Evolutionary conservation across 2,888 invertebrate genomes (phyloP), one percentile per base, ranked within the genome.

Genomic region (Chloroclystis v-ata): DNA sequence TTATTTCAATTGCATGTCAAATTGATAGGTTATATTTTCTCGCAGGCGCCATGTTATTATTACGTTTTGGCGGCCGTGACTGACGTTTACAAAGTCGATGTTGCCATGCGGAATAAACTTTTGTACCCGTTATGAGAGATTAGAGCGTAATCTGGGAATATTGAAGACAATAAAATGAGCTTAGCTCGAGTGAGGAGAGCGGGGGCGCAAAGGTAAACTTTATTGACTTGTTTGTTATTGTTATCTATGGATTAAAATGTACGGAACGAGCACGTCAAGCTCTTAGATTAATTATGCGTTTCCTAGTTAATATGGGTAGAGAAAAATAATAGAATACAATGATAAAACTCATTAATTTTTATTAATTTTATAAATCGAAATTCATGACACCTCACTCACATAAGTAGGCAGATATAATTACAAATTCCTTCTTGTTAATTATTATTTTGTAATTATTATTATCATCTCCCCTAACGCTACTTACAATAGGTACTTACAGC

Each of bases 301-400:
- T n/a, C n/a, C n/a, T n/a, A n/a, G n/a, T 9, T 32, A n/a, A 9
- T 12, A 5, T n/a, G 9, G 11, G 12, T 9, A 1, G 45, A 45
- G 30, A 51, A 57, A 61, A 69, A 37, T 29, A 42, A 72, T 65
- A 57, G 69, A 72, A 67, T 57, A 42, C 57, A 59, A 28, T 12
- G 35, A 56, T 83, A 79, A 85, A 86, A 86, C 85, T 85, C 85
- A 76, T 84, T 79, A 84, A 83, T 84, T 85, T 82, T 86, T 86
- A 86, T 85, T 85, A 80, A 81, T 83, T 85, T 85, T 85, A 85
- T 85, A 86, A 86, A 86, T 86, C 74, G 84, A 85, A 86, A 83
- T 82, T 85, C 80, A 84, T 83, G 83, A 85, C 83, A 85, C 77
- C 80, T 75, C 72, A 69, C 72, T 69, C 71, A 75, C 48, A 43